These are phyloP conservation scores for Heteropelma amictum DNA, from an alignment of 2,888 invertebrate species.

Conservation along the genomic window DNA sequence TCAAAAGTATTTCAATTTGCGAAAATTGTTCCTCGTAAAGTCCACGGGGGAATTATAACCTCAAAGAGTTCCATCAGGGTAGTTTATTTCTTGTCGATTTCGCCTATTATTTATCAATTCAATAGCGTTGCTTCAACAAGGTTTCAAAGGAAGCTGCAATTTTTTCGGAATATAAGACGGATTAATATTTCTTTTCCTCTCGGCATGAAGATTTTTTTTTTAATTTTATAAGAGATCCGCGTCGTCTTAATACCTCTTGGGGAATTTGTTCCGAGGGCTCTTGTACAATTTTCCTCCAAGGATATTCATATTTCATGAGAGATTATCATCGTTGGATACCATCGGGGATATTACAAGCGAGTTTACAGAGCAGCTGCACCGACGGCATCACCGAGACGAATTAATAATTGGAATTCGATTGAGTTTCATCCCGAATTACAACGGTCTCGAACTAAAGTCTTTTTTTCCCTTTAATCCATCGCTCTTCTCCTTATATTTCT, in stretches of 20 bases:
- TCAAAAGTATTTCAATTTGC: too few species aligned
- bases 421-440: conserved; percentile 50
- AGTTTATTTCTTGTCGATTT: too few species aligned
- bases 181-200: not conserved
- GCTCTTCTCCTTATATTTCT: not conserved
- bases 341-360: conserved; percentile 40
- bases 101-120: too few species aligned
- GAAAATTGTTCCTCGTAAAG: too few species aligned
- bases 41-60: too few species aligned
- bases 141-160: too few species aligned
- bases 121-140: too few species aligned
- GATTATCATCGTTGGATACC: conserved; percentile 38
- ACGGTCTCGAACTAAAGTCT: conserved; percentile 5
- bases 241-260: conserved; percentile 8
- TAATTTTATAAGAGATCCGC: not conserved
- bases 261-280: conserved; percentile 10
- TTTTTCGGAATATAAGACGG: too few species aligned
- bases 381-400: conserved; percentile 46
- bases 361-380: conserved; percentile 44
- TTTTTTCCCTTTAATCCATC: conserved; percentile 1
- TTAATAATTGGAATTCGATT: conserved; percentile 60
- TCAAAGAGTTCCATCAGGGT: too few species aligned
- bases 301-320: conserved; percentile 53
- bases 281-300: conserved; percentile 35
- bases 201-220: conserved; percentile 7